Conservation (phyloP, 1,140 invertebrate genomes). For the Cydia fagiglandana region DNA sequence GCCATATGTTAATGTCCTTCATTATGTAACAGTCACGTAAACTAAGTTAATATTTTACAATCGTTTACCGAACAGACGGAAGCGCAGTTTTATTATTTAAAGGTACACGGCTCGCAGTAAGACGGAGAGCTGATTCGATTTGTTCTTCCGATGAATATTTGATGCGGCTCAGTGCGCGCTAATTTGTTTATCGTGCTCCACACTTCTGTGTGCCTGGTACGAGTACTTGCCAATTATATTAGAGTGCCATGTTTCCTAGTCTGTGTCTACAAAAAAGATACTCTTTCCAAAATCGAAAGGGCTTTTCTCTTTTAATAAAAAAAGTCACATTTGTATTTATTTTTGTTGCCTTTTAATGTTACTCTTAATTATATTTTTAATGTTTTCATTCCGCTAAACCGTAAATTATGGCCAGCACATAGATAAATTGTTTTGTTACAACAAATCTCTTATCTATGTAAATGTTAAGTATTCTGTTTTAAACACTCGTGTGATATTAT, state of each 20-base stretch:
- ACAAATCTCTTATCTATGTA: too few relatives aligned
- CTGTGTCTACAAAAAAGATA: neutral
- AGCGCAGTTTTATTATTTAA: conserved; percentile 52
- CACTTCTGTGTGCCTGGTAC: conserved; percentile 60
- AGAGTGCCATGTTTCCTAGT: conserved; percentile 3
- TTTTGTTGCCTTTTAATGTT: too few relatives aligned
- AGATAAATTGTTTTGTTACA: too few relatives aligned
- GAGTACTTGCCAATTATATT: conserved; percentile 46
- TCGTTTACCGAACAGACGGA: conserved; percentile 25
- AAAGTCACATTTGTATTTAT: neutral
- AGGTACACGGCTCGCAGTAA: conserved; percentile 57
- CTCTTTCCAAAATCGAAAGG: neutral
- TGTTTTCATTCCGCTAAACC: too few relatives aligned
- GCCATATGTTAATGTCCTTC: too few relatives aligned
- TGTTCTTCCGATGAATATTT: conserved; percentile 76
- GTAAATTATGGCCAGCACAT: too few relatives aligned
- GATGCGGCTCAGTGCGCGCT: conserved; percentile 75
- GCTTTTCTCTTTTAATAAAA: too few relatives aligned
- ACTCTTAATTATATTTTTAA: too few relatives aligned
- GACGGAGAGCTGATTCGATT: conserved; percentile 73
- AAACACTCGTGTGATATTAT: too few relatives aligned
- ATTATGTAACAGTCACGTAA: too few relatives aligned
- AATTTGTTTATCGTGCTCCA: conserved; percentile 77
- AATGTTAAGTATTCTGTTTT: too few relatives aligned
- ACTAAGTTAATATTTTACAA: too few relatives aligned